Evolutionary conservation across 2,888 invertebrate genomes (phyloP).

Genomic region (Athalia cordata): DNA sequence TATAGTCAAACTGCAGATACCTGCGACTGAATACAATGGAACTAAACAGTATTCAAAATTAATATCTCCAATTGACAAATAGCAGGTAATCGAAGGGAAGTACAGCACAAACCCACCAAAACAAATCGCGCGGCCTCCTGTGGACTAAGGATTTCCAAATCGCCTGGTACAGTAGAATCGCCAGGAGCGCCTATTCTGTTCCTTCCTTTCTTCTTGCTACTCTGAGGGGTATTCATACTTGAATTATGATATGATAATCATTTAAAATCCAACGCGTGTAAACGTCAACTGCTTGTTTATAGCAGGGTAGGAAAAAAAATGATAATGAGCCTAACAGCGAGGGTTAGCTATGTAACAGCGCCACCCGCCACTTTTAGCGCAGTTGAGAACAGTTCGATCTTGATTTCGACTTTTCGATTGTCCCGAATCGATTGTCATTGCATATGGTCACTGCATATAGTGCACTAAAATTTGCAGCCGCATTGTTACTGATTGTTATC

Average conservation of each 20-base stretch:
- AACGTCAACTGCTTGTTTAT: constrained; percentile 10
- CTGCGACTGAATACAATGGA: too few relatives aligned
- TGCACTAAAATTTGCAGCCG: too few relatives aligned
- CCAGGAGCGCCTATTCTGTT: constrained; percentile 64
- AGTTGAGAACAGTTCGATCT: constrained; percentile 14
- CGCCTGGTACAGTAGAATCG: constrained; percentile 58
- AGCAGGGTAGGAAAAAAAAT: constrained; percentile 17
- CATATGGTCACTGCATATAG: background rate
- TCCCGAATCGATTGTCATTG: constrained; percentile 1
- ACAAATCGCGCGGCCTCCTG: constrained; percentile 69
- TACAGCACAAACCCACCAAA: constrained; percentile 60
- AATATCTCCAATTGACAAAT: background rate
- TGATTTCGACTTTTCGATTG: background rate
- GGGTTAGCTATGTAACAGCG: constrained; percentile 9
- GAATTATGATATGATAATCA: constrained; percentile 11
- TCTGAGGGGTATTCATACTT: constrained; percentile 66
- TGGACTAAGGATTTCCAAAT: constrained; percentile 60
- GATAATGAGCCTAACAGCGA: background rate
- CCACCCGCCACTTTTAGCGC: background rate
- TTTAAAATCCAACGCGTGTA: constrained; percentile 1
- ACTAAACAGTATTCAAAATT: too few relatives aligned
- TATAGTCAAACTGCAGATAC: background rate
- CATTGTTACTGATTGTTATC: too few relatives aligned
- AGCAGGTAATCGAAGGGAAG: background rate
- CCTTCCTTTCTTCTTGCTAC: constrained; percentile 69